Evolutionary conservation across 1,140 invertebrate genomes (phyloP).

Genomic region (Cyrtorhinus lividipennis): DNA sequence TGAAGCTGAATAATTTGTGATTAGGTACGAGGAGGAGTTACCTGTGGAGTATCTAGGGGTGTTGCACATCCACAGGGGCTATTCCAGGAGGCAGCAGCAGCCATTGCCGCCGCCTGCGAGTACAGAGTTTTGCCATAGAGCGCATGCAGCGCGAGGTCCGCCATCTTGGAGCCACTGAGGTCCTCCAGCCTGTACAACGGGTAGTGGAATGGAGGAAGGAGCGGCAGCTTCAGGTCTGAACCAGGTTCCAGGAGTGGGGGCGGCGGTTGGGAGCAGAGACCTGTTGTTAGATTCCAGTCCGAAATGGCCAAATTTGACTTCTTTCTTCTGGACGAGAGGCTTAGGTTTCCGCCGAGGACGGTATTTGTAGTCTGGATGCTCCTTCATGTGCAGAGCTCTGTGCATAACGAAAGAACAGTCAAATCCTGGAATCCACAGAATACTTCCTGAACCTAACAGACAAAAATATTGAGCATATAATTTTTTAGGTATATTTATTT

Average conservation of each 20-base stretch:
- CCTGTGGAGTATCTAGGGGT: constrained; percentile 27
- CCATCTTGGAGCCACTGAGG: constrained; percentile 31
- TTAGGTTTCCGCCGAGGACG: constrained; percentile 84
- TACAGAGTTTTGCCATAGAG: constrained; percentile 41
- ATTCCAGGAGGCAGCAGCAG: constrained; percentile 35
- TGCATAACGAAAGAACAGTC: no score
- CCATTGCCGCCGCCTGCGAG: constrained; percentile 32
- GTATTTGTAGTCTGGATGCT: constrained; percentile 93
- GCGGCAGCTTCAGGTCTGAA: constrained; percentile 47
- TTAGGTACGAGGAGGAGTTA: no score
- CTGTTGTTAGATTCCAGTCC: constrained; percentile 33
- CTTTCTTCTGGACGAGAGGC: constrained; percentile 46
- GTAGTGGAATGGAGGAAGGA: constrained; percentile 55
- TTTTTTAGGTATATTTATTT: neutral
- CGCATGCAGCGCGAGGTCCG: constrained; percentile 43
- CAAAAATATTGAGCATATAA: constrained; percentile 24
- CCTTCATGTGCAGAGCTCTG: constrained; percentile 92
- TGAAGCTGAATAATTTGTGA: no score
- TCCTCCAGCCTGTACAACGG: constrained; percentile 52
- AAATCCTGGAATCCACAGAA: no score
- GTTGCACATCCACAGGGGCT: constrained; percentile 30
- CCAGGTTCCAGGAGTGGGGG: constrained; percentile 39
- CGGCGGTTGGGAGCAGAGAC: constrained; percentile 43
- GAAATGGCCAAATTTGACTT: constrained; percentile 45
- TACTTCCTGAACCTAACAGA: no score